Conservation (phyloP, 2,113 vertebrate genomes). For the Tympanuchus pallidicinctus region DNA sequence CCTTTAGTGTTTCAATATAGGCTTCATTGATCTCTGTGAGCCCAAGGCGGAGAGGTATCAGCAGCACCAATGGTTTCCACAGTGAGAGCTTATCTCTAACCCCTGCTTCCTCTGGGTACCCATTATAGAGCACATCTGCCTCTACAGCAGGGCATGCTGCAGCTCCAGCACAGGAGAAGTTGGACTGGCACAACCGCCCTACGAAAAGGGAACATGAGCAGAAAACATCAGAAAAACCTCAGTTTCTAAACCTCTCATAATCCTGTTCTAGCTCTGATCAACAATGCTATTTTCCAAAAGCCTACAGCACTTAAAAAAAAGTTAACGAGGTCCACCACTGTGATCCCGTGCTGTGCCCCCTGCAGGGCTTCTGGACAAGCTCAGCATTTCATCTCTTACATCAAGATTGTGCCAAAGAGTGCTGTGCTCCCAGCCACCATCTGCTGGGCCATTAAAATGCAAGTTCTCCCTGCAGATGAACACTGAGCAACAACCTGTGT, state of each 20-base stretch:
- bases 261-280: background rate
- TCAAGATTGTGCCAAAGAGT: background rate
- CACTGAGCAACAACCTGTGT: background rate
- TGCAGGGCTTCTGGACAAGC: background rate
- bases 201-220: background rate
- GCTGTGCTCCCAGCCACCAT: background rate
- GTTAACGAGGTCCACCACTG: background rate
- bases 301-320: background rate
- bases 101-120: slow-evolving; percentile 79
- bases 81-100: slow-evolving; percentile 71
- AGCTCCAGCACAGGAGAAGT: slow-evolving; percentile 73
- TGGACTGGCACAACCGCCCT: slow-evolving; percentile 90
- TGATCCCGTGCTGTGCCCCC: background rate
- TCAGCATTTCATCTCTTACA: background rate
- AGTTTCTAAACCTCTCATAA: background rate
- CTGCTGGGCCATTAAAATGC: background rate
- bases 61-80: slow-evolving; percentile 95
- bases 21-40: slow-evolving; percentile 97
- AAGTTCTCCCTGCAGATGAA: background rate
- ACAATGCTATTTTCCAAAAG: background rate
- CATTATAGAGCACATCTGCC: slow-evolving; percentile 78
- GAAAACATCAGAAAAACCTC: slow-evolving; percentile 7
- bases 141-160: slow-evolving; percentile 68
- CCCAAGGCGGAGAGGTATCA: slow-evolving; percentile 95
- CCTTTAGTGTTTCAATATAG: slow-evolving; percentile 97